Base-by-base conservation (phyloP, 2,888 invertebrate species). In the Rhagophthalmus giganteus region DNA sequence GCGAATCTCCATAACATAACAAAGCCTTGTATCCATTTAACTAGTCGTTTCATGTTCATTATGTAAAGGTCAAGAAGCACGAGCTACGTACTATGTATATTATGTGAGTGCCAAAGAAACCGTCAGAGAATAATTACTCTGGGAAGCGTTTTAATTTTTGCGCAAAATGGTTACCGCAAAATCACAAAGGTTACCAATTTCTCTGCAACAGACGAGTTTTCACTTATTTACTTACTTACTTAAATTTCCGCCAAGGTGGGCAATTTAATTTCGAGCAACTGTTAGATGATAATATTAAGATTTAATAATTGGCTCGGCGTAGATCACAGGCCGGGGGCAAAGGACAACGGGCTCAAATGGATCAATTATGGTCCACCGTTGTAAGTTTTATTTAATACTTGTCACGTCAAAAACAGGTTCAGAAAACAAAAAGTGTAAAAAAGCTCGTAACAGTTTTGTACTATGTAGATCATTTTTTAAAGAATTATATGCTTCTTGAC, bases 401-500 rank as follows among this genome's bases (percentile, higher is more conserved):
- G 24, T 33, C 14, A 33, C 16, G 35, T 44, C 33, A 34, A 34
- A 38, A 40, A 47, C 39, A 33, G 33, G 39, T 47, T 47, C 34
- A 39, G 32, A 38, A 38, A 38, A 38, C 15, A 27, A 38, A 24
- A 10, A 32, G n/a, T 40, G 40, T 26, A 40, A 47, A 40, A 39
- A 27, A 31, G 37, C 13, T 16, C 33, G 34, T 41, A 37, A 44
- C 44, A 10, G 44, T 42, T 44, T 50, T 31, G 38, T 50, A 37
- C 41, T 30, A 27, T 42, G 42, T 42, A 44, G 32, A 45, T 51
- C 44, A 47, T 53, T 53, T 53, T 50, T 47, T 39, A 41, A 56
- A 50, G 52, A 55, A 54, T 35, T 39, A 53, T 49, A 54, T 53
- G 46, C 51, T 54, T 37, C 38, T 49, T 54, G 56, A 58, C 48